Evolutionary conservation across 2,888 invertebrate genomes (phyloP).

Genomic region (Listrodromus nycthemerus): DNA sequence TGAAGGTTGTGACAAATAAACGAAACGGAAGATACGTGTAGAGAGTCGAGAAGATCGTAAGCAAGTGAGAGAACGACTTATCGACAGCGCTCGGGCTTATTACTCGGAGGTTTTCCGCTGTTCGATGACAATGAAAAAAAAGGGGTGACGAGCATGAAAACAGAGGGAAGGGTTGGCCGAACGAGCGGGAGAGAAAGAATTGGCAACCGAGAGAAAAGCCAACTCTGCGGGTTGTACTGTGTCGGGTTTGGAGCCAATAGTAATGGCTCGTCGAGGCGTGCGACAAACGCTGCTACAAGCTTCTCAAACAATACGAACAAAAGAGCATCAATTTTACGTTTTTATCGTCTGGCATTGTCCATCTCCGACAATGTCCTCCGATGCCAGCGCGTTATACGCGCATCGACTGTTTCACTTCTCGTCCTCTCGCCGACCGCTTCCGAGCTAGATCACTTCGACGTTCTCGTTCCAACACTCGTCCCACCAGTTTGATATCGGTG

Average conservation of each 20-base stretch:
- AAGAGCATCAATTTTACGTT: conserved; percentile 84
- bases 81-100: conserved; percentile 1
- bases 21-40: conserved; percentile 10
- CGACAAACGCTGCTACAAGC: conserved; percentile 80
- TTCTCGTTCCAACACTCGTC: conserved; percentile 25
- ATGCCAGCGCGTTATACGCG: conserved; percentile 18
- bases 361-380: conserved; percentile 80
- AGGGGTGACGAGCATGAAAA: conserved; percentile 28
- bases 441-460: conserved; percentile 15
- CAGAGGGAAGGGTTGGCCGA: conserved; percentile 18
- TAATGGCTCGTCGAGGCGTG: conserved; percentile 80
- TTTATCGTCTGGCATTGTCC: conserved; percentile 83
- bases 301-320: conserved; percentile 82
- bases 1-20: conserved; percentile 20
- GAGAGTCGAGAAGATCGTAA: background rate
- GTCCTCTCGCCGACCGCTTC: conserved; percentile 7
- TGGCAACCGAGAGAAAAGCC: conserved; percentile 32
- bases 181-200: conserved; percentile 8
- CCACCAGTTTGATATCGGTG: conserved; percentile 34
- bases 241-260: conserved; percentile 78
- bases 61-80: conserved; percentile 3
- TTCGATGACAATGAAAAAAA: conserved; percentile 6
- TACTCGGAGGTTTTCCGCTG: background rate
- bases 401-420: conserved; percentile 59
- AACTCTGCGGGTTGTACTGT: conserved; percentile 30